Evolutionary conservation across 1,140 invertebrate species (phyloP).

Genomic region (Penaeus chinensis): DNA sequence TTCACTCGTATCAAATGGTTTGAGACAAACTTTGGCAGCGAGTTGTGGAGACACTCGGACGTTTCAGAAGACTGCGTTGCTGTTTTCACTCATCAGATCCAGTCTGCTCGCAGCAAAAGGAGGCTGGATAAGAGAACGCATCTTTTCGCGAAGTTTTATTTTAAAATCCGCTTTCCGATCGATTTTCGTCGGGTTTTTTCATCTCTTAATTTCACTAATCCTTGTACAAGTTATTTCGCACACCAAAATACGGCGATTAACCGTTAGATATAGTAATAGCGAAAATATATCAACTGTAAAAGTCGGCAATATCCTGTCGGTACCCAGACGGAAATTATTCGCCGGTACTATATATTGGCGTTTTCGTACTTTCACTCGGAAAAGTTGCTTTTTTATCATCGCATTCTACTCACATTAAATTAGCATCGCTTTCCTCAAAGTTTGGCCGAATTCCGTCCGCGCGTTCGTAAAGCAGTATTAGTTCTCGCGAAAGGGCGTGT

Average conservation of each 20-base stretch:
- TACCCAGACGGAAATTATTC: slow-evolving; percentile 59
- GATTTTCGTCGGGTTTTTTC: background rate
- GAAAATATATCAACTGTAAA: slow-evolving; percentile 48
- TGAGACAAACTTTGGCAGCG: slow-evolving; percentile 26
- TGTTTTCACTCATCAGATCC: slow-evolving; percentile 56
- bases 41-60: slow-evolving; percentile 45
- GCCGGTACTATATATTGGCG: slow-evolving; percentile 44
- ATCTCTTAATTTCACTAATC: slow-evolving; percentile 15
- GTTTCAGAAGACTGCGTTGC: slow-evolving; percentile 57
- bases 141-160: slow-evolving; percentile 42
- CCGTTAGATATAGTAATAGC: slow-evolving; percentile 20
- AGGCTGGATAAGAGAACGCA: slow-evolving; percentile 53
- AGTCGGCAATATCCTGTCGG: slow-evolving; percentile 53
- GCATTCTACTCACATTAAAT: background rate
- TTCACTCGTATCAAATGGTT: background rate
- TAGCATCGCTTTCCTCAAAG: background rate
- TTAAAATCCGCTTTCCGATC: slow-evolving; percentile 14
- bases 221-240: background rate
- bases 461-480: slow-evolving; percentile 34
- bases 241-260: background rate
- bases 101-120: slow-evolving; percentile 57
- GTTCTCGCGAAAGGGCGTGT: slow-evolving; percentile 18
- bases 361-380: background rate
- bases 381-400: background rate
- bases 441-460: background rate